phyloP scores from a whole-genome alignment of 2,797 vertebrate genomes.

The Protonibea diacanthus region DNA sequence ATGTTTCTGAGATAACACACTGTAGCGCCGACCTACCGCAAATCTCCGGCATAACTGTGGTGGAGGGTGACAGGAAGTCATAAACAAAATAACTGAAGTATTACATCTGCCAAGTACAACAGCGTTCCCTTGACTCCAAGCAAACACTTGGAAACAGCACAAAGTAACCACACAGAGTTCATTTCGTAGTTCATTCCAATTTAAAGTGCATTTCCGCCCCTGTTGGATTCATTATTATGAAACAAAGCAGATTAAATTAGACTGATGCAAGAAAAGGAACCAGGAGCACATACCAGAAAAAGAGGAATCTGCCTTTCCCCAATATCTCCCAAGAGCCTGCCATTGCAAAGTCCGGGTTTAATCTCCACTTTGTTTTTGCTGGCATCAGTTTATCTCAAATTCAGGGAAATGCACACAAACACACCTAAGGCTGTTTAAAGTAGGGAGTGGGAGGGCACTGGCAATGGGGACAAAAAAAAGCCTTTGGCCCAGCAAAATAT shows the following conservation, averaged over 20 bases:
- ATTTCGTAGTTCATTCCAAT: conserved; percentile 28
- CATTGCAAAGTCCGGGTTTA: conserved; percentile 68
- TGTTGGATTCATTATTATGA: conserved; percentile 53
- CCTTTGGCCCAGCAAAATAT: conserved; percentile 34
- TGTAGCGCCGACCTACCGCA: conserved; percentile 6
- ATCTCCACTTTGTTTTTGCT: conserved; percentile 74
- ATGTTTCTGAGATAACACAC: conserved; percentile 38
- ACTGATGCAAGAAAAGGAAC: conserved; percentile 54
- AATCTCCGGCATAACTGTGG: conserved; percentile 27
- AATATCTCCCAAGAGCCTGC: conserved; percentile 70
- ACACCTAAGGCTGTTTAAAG: conserved; percentile 35
- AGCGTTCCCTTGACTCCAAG: conserved; percentile 25
- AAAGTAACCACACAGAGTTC: conserved; percentile 34
- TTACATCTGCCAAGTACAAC: conserved; percentile 54
- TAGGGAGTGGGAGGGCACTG: neutral
- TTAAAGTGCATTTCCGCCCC: conserved; percentile 30
- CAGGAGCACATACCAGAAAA: conserved; percentile 33
- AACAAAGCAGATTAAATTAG: conserved; percentile 79
- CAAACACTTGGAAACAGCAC: conserved; percentile 51
- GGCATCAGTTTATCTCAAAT: conserved; percentile 62
- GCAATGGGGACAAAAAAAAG: conserved; percentile 11
- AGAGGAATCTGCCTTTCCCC: conserved; percentile 48
- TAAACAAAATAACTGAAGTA: conserved; percentile 67
- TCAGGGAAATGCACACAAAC: conserved; percentile 62
- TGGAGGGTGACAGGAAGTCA: conserved; percentile 67